These are phyloP conservation scores for Flabesymbios commensalis DNA, from an alignment of 2,888 invertebrate species.

Conservation along the genomic window DNA sequence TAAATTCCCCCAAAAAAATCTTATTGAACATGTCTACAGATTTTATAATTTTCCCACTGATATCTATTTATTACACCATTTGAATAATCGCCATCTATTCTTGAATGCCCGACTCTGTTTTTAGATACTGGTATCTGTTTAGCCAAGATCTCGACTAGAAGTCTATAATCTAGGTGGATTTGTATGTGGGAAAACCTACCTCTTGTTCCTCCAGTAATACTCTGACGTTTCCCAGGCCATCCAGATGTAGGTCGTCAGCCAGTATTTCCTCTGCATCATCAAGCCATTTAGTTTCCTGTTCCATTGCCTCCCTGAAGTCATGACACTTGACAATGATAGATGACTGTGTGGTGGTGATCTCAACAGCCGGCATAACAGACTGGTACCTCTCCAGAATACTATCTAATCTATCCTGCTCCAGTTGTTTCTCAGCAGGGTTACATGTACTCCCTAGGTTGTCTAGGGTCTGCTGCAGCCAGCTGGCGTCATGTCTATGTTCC, in stretches of 20 bases:
- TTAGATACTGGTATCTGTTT: too few relatives aligned
- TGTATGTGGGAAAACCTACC: too few relatives aligned
- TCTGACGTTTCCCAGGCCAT: slow-evolving; percentile 73
- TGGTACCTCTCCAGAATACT: slow-evolving; percentile 78
- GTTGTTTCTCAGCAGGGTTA: slow-evolving; percentile 77
- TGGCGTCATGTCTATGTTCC: slow-evolving; percentile 88
- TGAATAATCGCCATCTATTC: too few relatives aligned
- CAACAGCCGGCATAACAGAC: slow-evolving; percentile 82
- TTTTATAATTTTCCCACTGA: too few relatives aligned
- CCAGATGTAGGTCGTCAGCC: slow-evolving; percentile 68
- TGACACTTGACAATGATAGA: slow-evolving; percentile 91
- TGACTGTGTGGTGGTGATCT: slow-evolving; percentile 89
- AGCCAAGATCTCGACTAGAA: too few relatives aligned
- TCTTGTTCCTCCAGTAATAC: slow-evolving; percentile 82
- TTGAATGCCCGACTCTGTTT: too few relatives aligned
- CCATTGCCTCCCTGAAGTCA: slow-evolving; percentile 85
- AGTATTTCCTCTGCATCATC: slow-evolving; percentile 19
- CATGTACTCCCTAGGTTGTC: slow-evolving; percentile 83
- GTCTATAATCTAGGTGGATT: too few relatives aligned
- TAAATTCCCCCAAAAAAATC: too few relatives aligned
- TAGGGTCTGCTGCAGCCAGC: slow-evolving; percentile 89
- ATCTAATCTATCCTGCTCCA: slow-evolving; percentile 82
- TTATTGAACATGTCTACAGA: too few relatives aligned
- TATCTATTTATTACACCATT: too few relatives aligned
- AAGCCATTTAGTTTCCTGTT: slow-evolving; percentile 75